These are phyloP conservation scores for Oncorhynchus tshawytscha DNA, from an alignment of 2,113 vertebrate genomes.

Conservation along the genomic window DNA sequence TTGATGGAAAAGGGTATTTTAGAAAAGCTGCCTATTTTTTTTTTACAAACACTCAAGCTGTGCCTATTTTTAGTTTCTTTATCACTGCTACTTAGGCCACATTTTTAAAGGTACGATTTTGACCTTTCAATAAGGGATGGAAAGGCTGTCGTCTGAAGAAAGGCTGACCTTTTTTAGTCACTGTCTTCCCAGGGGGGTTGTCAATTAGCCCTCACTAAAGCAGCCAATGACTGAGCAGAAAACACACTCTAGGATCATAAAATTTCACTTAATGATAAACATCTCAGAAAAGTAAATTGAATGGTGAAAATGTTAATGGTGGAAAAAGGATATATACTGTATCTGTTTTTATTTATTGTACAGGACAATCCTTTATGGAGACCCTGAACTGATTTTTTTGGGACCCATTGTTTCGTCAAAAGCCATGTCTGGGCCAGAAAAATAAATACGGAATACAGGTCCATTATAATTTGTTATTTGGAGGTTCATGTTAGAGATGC, in stretches of 20 bases:
- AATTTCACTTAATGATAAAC: background rate
- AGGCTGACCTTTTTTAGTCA: slow-evolving; percentile 56
- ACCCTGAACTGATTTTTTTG: too few species aligned
- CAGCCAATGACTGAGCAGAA: too few species aligned
- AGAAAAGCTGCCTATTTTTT: background rate
- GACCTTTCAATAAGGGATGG: slow-evolving; percentile 47
- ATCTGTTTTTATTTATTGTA: too few species aligned
- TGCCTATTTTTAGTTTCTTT: background rate
- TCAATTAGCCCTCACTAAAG: slow-evolving; percentile 30
- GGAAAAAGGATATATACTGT: too few species aligned
- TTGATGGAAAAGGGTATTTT: background rate
- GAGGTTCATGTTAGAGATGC: too few species aligned
- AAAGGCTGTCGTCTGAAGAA: slow-evolving; percentile 8
- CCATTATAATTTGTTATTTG: too few species aligned
- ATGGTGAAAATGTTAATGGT: too few species aligned
- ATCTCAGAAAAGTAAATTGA: too few species aligned
- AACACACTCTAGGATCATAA: slow-evolving; percentile 1
- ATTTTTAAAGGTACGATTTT: slow-evolving; percentile 35
- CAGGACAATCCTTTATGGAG: too few species aligned
- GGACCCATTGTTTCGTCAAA: too few species aligned
- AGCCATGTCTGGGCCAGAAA: too few species aligned
- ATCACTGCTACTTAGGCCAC: slow-evolving; percentile 7
- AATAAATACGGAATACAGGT: too few species aligned
- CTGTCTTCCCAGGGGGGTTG: slow-evolving; percentile 52
- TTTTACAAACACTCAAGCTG: slow-evolving; percentile 18